Evolutionary conservation across 2,113 vertebrate genomes (phyloP).

Genomic region (Anhinga anhinga): DNA sequence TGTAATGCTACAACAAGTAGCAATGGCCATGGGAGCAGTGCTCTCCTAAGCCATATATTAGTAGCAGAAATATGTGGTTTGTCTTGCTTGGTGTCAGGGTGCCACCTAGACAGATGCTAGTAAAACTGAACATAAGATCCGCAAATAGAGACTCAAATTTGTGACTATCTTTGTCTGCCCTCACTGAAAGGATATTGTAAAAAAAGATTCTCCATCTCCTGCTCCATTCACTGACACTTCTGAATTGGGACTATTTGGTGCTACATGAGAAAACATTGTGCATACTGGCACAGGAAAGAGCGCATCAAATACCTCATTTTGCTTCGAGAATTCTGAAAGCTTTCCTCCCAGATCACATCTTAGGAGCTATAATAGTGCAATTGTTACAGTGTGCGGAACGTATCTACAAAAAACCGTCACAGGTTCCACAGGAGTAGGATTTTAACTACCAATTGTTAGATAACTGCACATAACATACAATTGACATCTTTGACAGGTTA

Average conservation of each 20-base stretch:
- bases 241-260: neutral
- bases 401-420: neutral
- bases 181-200: neutral
- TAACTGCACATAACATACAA: neutral
- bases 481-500: neutral
- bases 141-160: neutral
- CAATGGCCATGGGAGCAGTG: neutral
- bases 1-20: neutral
- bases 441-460: neutral
- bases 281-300: neutral
- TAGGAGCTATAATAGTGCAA: neutral
- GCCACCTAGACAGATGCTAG: neutral
- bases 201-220: neutral
- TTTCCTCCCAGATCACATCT: neutral
- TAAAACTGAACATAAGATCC: neutral
- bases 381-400: rapidly evolving
- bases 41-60: neutral
- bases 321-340: neutral
- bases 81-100: neutral
- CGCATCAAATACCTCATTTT: neutral
- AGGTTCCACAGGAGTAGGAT: neutral
- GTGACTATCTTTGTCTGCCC: neutral
- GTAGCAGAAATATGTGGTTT: neutral
- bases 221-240: neutral
- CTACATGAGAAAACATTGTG: neutral